Conservation (phyloP, 2,888 invertebrate species). For the Catocala sponsa region DNA sequence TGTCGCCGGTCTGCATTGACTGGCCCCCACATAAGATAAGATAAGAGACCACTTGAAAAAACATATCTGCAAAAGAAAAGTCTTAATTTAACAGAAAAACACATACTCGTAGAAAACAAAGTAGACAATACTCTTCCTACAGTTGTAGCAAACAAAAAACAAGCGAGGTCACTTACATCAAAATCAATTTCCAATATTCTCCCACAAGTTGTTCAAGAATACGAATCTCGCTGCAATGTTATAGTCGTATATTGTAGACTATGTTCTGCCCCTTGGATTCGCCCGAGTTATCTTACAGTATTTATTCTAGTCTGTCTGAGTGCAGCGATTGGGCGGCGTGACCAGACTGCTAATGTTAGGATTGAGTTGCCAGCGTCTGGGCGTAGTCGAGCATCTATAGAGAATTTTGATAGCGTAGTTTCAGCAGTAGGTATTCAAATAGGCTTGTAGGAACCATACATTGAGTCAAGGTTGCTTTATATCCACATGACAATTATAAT, state of each 20-base stretch:
- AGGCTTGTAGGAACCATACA: no score
- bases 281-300: slow-evolving; percentile 53
- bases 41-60: no score
- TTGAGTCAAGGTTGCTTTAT: no score
- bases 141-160: no score
- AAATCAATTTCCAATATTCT: slow-evolving; percentile 4
- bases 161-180: not conserved
- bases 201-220: not conserved
- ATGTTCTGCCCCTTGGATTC: slow-evolving; percentile 25
- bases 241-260: slow-evolving; percentile 3
- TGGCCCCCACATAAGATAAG: no score
- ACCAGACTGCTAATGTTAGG: slow-evolving; percentile 63
- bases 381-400: slow-evolving; percentile 34
- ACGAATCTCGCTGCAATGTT: not conserved
- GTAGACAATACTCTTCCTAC: no score
- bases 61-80: no score
- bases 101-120: no score
- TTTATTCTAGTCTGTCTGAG: slow-evolving; percentile 61
- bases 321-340: slow-evolving; percentile 64
- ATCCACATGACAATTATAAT: no score
- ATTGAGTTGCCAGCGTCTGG: slow-evolving; percentile 52
- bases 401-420: not conserved
- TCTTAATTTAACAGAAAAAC: no score
- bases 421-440: no score
- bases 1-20: no score